phyloP scores from a whole-genome alignment of 2,113 vertebrate genomes.

The Notothenia coriiceps region DNA sequence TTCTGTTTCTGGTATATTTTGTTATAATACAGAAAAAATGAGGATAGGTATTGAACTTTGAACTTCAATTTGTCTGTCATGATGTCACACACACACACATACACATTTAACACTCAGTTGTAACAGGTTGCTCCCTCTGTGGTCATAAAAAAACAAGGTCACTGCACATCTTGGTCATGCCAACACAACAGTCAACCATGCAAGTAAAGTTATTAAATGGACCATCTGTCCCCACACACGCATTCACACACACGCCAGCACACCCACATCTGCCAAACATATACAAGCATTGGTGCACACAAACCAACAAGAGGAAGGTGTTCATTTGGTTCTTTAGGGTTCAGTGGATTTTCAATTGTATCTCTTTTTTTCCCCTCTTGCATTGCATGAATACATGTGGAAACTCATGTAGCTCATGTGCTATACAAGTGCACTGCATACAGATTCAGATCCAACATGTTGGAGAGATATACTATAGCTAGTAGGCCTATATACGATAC shows the following conservation, averaged over 20 bases:
- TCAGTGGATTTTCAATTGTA: background rate
- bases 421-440: background rate
- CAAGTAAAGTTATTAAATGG: slow-evolving; percentile 61
- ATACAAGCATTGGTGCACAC: background rate
- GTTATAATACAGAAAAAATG: background rate
- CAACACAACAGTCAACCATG: slow-evolving; percentile 48
- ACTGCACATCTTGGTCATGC: slow-evolving; percentile 43
- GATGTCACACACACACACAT: background rate
- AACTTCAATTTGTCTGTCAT: slow-evolving; percentile 7
- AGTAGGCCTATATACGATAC: background rate
- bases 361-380: background rate
- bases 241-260: background rate
- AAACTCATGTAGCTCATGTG: too few relatives aligned
- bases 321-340: slow-evolving; percentile 4
- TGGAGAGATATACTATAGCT: background rate
- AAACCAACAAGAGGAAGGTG: background rate
- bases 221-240: slow-evolving; percentile 61
- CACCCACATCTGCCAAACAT: background rate
- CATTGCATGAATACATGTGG: background rate
- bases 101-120: slow-evolving; percentile 4
- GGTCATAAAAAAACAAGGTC: slow-evolving; percentile 64
- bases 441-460: background rate
- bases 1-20: background rate
- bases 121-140: slow-evolving; percentile 49
- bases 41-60: slow-evolving; percentile 10